These are phyloP conservation scores for Scatophagus argus DNA, from an alignment of 2,113 vertebrate species.

Conservation along the genomic window DNA sequence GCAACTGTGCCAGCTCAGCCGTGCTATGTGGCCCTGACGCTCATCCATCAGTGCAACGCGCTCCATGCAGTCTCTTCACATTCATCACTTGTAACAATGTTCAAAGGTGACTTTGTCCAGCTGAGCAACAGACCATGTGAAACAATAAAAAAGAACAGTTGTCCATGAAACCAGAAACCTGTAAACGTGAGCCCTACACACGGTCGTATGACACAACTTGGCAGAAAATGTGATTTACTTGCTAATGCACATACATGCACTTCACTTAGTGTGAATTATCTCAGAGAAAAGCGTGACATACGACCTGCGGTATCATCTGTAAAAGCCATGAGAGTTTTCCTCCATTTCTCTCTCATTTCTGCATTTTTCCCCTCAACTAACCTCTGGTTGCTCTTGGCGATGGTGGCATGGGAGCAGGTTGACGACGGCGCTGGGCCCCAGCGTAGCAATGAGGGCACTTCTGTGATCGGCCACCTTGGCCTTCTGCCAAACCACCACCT, in stretches of 20 bases:
- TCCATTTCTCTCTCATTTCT: neutral
- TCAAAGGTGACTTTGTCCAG: slow-evolving; percentile 25
- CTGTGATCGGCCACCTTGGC: slow-evolving; percentile 90
- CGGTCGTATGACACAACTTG: neutral
- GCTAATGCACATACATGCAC: neutral
- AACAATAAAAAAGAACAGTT: slow-evolving; percentile 20
- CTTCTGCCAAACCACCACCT: slow-evolving; percentile 97
- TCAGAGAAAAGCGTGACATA: neutral
- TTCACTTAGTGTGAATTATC: neutral
- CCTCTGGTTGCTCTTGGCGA: slow-evolving; percentile 89
- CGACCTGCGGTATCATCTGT: neutral
- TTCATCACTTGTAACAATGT: slow-evolving; percentile 12
- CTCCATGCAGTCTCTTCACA: slow-evolving; percentile 1
- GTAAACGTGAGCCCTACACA: neutral
- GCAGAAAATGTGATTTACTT: neutral
- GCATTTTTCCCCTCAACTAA: slow-evolving; percentile 73
- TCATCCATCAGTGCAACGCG: slow-evolving; percentile 3
- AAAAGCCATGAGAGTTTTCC: neutral
- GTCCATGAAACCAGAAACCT: neutral
- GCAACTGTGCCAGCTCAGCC: slow-evolving; percentile 8
- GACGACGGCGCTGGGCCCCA: slow-evolving; percentile 88
- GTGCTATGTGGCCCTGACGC: slow-evolving; percentile 5
- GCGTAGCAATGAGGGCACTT: slow-evolving; percentile 91
- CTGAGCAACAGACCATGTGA: neutral
- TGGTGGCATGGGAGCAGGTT: slow-evolving; percentile 90